phyloP scores from a whole-genome alignment of 2,888 invertebrate genomes.

The Pachydiplax longipennis region DNA sequence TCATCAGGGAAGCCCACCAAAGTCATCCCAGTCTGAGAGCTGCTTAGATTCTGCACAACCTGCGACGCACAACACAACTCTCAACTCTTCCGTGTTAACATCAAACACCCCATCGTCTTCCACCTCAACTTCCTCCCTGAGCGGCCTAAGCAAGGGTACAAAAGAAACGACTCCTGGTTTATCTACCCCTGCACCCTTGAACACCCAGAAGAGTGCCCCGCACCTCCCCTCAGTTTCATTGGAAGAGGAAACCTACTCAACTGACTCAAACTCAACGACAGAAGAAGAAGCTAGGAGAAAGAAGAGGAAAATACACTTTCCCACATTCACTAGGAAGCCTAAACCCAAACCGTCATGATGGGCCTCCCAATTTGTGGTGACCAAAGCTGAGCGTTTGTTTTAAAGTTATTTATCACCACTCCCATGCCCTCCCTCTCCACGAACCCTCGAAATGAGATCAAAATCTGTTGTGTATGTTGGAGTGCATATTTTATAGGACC shows the following conservation, averaged over 20 bases:
- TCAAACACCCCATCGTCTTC: conserved; percentile 53
- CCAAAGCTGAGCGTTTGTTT: neutral
- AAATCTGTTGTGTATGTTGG: neutral
- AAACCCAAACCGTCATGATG: conserved; percentile 45
- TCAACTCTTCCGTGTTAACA: conserved; percentile 54
- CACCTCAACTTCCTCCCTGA: conserved; percentile 55
- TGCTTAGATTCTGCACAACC: conserved; percentile 56
- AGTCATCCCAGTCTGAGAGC: conserved; percentile 64
- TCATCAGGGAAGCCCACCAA: conserved; percentile 57
- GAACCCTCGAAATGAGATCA: too few relatives aligned
- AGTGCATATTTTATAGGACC: conserved; percentile 23
- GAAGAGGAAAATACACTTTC: conserved; percentile 70
- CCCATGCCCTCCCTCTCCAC: neutral
- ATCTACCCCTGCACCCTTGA: conserved; percentile 24
- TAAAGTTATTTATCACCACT: conserved; percentile 26
- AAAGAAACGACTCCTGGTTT: conserved; percentile 52
- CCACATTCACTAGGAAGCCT: conserved; percentile 60
- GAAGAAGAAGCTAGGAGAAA: conserved; percentile 70
- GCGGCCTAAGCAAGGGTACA: conserved; percentile 47
- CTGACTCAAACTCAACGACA: conserved; percentile 46
- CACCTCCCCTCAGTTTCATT: conserved; percentile 48
- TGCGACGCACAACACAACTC: conserved; percentile 54
- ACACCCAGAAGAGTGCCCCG: conserved; percentile 4
- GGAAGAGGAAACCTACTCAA: conserved; percentile 48
- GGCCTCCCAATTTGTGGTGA: neutral